A percentile compares a stretch with the other conserved stretches of the same genome.
These are phyloP conservation scores for Oreochromis aureus DNA, from an alignment of 2,113 vertebrate genomes.

Conservation along the genomic window DNA sequence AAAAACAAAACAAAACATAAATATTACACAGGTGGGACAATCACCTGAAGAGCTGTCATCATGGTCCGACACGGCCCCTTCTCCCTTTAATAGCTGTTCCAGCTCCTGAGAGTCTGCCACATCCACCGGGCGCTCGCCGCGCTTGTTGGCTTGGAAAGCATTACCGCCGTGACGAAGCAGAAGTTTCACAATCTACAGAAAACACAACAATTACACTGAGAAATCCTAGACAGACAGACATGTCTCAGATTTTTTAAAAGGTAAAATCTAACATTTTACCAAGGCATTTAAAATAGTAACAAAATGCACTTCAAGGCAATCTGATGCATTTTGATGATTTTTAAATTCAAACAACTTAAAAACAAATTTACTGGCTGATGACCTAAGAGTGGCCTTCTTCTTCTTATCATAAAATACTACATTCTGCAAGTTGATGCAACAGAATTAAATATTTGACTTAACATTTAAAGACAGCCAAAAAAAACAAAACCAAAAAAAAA, in stretches of 20 bases:
- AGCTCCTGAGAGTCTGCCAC: conserved; percentile 95
- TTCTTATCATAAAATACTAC: not conserved
- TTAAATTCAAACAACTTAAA: not conserved
- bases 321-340: not conserved
- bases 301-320: not conserved
- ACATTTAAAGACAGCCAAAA: not conserved
- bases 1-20: not conserved
- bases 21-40: not conserved
- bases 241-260: not conserved
- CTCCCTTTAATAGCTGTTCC: conserved; percentile 88
- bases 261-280: not conserved
- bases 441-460: not conserved
- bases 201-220: not conserved
- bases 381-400: not conserved
- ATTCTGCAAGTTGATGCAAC: not conserved
- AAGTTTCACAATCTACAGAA: conserved; percentile 89
- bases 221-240: not conserved
- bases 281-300: not conserved
- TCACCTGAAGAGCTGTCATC: conserved; percentile 93
- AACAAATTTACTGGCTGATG: not conserved
- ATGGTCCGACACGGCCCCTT: conserved; percentile 86
- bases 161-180: conserved; percentile 92
- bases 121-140: conserved; percentile 93
- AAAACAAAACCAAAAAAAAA: not conserved
- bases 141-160: conserved; percentile 95